These are phyloP conservation scores for Ophion slaviceki DNA, from an alignment of 2,888 invertebrate genomes.

Conservation along the genomic window DNA sequence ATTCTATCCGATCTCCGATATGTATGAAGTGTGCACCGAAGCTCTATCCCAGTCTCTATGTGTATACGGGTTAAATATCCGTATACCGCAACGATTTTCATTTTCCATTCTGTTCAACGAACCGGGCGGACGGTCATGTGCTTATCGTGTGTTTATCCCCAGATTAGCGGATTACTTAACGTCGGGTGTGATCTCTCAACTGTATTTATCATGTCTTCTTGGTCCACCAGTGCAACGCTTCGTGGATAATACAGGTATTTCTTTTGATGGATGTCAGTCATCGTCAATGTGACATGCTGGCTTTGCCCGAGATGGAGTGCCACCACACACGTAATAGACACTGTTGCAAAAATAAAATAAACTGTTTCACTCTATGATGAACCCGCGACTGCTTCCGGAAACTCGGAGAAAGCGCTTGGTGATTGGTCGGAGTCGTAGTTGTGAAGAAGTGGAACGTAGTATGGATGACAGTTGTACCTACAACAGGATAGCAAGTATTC, in stretches of 20 bases:
- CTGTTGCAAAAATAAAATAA: neutral
- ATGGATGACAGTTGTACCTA: too few species aligned
- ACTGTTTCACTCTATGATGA: neutral
- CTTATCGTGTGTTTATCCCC: slow-evolving; percentile 65
- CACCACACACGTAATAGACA: neutral
- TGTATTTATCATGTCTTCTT: slow-evolving; percentile 40
- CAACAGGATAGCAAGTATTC: too few species aligned
- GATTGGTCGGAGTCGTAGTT: neutral
- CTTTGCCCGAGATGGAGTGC: neutral
- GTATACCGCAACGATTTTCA: slow-evolving; percentile 45
- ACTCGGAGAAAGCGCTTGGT: neutral
- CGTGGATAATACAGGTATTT: neutral
- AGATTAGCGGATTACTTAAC: slow-evolving; percentile 66
- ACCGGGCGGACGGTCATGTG: slow-evolving; percentile 46
- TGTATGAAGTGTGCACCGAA: neutral
- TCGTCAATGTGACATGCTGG: neutral
- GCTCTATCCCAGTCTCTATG: slow-evolving; percentile 27
- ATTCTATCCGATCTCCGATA: slow-evolving; percentile 52
- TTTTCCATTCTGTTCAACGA: slow-evolving; percentile 61
- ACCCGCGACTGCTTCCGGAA: slow-evolving; percentile 3
- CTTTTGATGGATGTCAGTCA: slow-evolving; percentile 9
- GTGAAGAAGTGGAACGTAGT: too few species aligned
- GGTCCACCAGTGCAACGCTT: neutral
- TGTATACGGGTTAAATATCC: slow-evolving; percentile 26
- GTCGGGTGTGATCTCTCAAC: slow-evolving; percentile 47